Evolutionary conservation across 2,797 vertebrate species (phyloP).

Genomic region (Pseudomugil tenellus): DNA sequence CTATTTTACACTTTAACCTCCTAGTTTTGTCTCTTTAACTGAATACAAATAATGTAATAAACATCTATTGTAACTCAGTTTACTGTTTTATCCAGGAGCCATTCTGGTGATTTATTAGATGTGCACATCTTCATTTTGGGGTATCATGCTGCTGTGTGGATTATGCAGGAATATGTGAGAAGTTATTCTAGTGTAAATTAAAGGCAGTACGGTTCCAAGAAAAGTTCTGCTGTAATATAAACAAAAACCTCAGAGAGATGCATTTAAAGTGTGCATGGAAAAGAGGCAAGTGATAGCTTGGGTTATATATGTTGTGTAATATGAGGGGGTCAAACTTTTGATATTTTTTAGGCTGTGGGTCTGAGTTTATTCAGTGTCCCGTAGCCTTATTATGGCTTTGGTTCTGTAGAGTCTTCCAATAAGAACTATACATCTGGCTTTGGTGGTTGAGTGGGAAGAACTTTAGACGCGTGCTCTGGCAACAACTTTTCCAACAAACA

Average conservation of each 20-base stretch:
- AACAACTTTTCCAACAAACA: no score
- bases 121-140: background rate
- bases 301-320: background rate
- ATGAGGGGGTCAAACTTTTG: constrained; percentile 4
- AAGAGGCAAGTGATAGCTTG: background rate
- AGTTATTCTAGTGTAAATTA: background rate
- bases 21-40: no score
- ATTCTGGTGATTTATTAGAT: background rate
- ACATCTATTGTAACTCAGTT: background rate
- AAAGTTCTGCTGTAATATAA: background rate
- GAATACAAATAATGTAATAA: no score
- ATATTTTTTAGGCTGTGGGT: background rate
- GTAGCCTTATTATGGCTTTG: background rate
- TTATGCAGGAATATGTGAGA: background rate
- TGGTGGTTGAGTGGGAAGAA: no score
- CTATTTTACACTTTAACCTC: no score
- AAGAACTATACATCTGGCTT: no score
- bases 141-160: background rate
- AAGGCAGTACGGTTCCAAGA: background rate
- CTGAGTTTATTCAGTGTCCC: background rate
- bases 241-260: background rate
- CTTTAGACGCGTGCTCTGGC: no score
- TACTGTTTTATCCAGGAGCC: background rate
- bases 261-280: background rate
- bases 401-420: no score